phyloP scores from a whole-genome alignment of 2,888 invertebrate species.

The Leptothorax acervorum region DNA sequence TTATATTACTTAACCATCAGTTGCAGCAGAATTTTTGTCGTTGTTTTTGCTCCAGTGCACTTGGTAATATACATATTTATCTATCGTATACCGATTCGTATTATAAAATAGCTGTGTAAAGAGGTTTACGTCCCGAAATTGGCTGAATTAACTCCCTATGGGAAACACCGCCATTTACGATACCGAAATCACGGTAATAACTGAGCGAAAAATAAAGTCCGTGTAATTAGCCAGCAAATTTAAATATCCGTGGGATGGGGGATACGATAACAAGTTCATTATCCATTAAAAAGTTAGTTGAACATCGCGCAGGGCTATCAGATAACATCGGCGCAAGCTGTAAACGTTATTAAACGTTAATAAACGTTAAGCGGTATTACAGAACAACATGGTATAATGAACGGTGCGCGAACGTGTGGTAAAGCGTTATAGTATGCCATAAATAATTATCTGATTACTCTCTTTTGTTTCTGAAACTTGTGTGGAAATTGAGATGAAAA shows the following conservation, averaged over 20 bases:
- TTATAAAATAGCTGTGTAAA: conserved; percentile 22
- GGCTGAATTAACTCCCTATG: conserved; percentile 14
- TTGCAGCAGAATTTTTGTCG: background rate
- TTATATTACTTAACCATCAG: background rate
- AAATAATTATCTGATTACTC: conserved; percentile 20
- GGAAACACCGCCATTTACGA: conserved; percentile 20
- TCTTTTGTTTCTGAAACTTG: background rate
- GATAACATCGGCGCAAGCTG: conserved; percentile 20
- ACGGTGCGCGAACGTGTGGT: background rate
- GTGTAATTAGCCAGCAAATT: conserved; percentile 42
- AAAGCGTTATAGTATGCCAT: conserved; percentile 3
- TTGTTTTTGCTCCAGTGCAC: background rate
- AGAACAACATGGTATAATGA: conserved; percentile 12
- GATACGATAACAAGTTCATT: conserved; percentile 43
- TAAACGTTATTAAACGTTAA: conserved; percentile 45
- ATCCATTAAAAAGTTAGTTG: conserved; percentile 46
- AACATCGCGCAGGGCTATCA: conserved; percentile 9
- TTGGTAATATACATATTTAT: conserved; percentile 17
- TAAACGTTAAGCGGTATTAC: conserved; percentile 42
- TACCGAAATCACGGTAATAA: conserved; percentile 30
- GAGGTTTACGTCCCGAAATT: conserved; percentile 18
- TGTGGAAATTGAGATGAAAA: conserved; percentile 6
- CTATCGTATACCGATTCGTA: background rate
- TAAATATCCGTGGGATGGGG: conserved; percentile 11
- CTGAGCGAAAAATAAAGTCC: conserved; percentile 20